Percentiles rank a stretch among this genome's conserved stretches.
Evolutionary conservation across 2,797 vertebrate genomes (phyloP).

Genomic region (Melanotaenia trifasciata): DNA sequence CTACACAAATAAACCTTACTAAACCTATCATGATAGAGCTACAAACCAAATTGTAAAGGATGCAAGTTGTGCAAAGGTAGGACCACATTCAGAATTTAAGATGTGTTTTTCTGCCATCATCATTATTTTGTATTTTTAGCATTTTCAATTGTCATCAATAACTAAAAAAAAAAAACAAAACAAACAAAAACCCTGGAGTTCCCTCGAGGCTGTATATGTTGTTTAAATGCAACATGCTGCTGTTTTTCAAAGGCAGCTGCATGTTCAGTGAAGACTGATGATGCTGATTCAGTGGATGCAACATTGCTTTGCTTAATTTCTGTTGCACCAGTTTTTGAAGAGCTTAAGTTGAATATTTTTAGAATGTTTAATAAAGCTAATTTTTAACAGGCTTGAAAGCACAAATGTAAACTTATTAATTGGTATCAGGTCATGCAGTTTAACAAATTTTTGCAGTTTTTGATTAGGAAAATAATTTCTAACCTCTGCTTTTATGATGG

Average conservation of each 20-base stretch:
- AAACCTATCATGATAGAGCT: too few species aligned
- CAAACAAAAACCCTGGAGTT: not conserved
- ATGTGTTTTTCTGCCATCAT: too few species aligned
- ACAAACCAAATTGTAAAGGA: too few species aligned
- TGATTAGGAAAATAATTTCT: too few species aligned
- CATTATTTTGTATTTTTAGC: too few species aligned
- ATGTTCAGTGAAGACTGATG: conserved; percentile 7
- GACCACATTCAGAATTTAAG: not conserved
- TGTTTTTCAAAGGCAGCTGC: conserved; percentile 5
- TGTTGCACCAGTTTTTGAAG: not conserved
- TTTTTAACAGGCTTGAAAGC: not conserved
- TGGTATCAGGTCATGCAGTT: not conserved
- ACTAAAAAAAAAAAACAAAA: not conserved
- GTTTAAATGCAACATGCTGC: not conserved
- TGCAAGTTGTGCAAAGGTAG: not conserved
- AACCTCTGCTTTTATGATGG: too few species aligned
- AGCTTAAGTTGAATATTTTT: not conserved
- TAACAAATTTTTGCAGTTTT: not conserved
- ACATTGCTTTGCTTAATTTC: conserved; percentile 9
- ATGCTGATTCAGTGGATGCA: conserved; percentile 10
- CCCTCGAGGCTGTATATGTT: not conserved
- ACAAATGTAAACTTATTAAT: not conserved
- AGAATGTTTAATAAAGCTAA: not conserved
- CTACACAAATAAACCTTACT: too few species aligned
- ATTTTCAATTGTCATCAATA: conserved; percentile 9